Evolutionary conservation across 2,888 invertebrate species (phyloP), one percentile per base, ranked within the genome.

Genomic region (Apotomis capreana): DNA sequence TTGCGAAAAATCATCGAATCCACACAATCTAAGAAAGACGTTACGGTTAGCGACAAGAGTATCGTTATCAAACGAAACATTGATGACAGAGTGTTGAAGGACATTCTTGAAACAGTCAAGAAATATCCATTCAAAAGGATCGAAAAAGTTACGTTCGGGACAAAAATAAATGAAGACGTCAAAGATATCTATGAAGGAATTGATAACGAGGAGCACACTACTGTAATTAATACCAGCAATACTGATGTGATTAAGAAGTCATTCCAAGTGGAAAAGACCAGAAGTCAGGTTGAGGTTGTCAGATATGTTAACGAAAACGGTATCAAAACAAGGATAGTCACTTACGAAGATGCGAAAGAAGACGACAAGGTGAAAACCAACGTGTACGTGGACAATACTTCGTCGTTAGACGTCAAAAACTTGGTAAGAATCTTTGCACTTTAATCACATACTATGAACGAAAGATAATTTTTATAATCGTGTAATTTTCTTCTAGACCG

Each of bases 151-250:
- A 91, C 94, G 6, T 92, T 94, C 77, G 93, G 94, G 61, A 91
- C 93, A 67, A 94, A 93, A 85, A 90, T 94, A 74, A 94, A 95
- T 75, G 91, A 94, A 79, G 94, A 94, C 78, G 94, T 95, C 13
- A 95, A 94, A 84, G 94, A 93, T 80, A 83, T 93, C 12, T 92
- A 92, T 68, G 93, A 93, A 84, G 92, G 93, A 26, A 78, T 89
- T 51, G 93, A 93, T 74, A 85, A 89, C 52, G 88, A 92, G 81
- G 88, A 92, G 81, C 87, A 92, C 78, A 89, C 87, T 5, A 91
- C 88, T 61, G 82, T 91, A 58, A 70, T 92, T 57, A 87, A 84
- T 62, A 87, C 89, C 49, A 87, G 85, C 69, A 89, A 83, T 65
- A 89, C 89, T 36, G 93, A 89, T 74, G 81, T 89, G 8, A 89